Percentiles rank a stretch among this genome's conserved stretches.
Evolutionary conservation across 2,888 invertebrate genomes (phyloP).

Genomic region (Lasioglossum oenotherae): DNA sequence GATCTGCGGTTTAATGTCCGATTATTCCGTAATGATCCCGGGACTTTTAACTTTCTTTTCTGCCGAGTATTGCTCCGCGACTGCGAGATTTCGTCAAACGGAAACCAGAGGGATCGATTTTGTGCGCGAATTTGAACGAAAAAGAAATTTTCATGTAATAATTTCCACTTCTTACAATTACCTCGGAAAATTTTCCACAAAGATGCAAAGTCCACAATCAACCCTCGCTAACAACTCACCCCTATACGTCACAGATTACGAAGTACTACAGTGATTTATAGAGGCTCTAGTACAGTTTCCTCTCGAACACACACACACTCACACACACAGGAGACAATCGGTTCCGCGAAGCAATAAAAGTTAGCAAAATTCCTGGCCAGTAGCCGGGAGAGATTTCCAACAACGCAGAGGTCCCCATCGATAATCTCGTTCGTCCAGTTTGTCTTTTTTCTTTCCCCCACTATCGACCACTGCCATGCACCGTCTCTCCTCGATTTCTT

Average conservation of each 20-base stretch:
- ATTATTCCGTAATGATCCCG: neutral
- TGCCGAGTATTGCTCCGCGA: neutral
- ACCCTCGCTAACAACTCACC: neutral
- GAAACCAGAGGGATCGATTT: neutral
- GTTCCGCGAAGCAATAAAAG: slow-evolving; percentile 35
- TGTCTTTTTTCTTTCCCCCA: slow-evolving; percentile 48
- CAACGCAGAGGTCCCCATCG: slow-evolving; percentile 56
- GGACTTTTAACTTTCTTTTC: neutral
- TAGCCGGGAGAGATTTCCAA: slow-evolving; percentile 47
- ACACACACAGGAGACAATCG: slow-evolving; percentile 15
- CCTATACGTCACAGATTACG: neutral
- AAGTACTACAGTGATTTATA: neutral
- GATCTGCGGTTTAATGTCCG: neutral
- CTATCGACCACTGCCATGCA: neutral
- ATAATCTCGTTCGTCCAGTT: slow-evolving; percentile 65
- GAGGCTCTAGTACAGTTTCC: neutral
- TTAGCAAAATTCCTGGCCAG: slow-evolving; percentile 31
- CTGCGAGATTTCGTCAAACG: neutral
- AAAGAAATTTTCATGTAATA: neutral
- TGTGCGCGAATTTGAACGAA: neutral
- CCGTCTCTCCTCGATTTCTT: slow-evolving; percentile 62
- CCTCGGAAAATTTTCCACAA: neutral
- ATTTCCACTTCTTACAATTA: too few relatives aligned
- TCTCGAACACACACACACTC: slow-evolving; percentile 1
- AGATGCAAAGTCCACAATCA: neutral